A percentile compares a stretch with the other conserved stretches of the same genome.
These are phyloP conservation scores for Corapipo altera DNA, from an alignment of 2,113 vertebrate species.

Conservation along the genomic window DNA sequence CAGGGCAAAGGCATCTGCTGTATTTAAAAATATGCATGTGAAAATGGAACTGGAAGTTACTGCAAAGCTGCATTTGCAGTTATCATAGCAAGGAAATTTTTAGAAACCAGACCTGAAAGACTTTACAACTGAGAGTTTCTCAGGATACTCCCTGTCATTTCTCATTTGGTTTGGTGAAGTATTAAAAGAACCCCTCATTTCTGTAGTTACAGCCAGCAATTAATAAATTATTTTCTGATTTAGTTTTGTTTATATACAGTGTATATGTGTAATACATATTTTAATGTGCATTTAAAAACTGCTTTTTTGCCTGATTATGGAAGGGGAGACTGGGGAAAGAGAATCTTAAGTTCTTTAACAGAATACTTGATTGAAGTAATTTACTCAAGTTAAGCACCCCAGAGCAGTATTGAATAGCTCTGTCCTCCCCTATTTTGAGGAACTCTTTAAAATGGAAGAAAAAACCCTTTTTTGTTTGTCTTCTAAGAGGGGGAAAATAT, in stretches of 20 bases:
- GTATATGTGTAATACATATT: not conserved
- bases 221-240: not conserved
- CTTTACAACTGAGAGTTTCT: not conserved
- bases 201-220: not conserved
- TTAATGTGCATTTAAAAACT: not conserved
- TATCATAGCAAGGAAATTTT: not conserved
- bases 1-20: not conserved
- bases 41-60: not conserved
- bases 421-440: not conserved
- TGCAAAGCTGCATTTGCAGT: slow-evolving; percentile 15
- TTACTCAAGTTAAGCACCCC: not conserved
- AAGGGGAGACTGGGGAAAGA: not conserved
- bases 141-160: not conserved
- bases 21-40: not conserved
- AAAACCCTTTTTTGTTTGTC: not conserved
- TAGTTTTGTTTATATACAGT: not conserved
- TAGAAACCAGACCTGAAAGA: not conserved
- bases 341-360: not conserved
- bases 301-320: not conserved
- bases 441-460: not conserved
- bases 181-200: not conserved
- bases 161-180: not conserved
- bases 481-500: not conserved
- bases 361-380: not conserved
- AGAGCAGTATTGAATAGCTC: not conserved